Evolutionary conservation across 2,113 vertebrate species (phyloP).

Genomic region (Urocolius indicus): DNA sequence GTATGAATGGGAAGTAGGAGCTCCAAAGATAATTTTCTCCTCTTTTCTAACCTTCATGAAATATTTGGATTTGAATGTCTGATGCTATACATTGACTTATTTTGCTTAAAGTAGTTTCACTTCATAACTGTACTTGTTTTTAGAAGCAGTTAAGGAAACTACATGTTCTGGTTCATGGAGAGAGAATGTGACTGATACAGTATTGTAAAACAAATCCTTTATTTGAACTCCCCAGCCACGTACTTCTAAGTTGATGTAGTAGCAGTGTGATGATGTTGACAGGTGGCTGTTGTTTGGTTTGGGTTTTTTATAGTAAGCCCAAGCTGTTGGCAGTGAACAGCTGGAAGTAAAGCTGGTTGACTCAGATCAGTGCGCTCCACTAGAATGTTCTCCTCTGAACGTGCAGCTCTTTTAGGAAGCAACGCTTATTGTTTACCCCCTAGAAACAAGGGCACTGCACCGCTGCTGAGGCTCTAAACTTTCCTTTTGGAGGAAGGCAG

Average conservation of each 20-base stretch:
- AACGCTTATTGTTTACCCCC: rapidly evolving
- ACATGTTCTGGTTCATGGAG: not conserved
- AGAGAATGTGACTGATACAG: rapidly evolving
- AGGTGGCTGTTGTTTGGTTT: not conserved
- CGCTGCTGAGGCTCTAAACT: not conserved
- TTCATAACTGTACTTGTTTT: not conserved
- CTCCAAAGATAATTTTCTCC: not conserved
- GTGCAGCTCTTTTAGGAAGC: rapidly evolving
- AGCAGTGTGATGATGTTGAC: not conserved
- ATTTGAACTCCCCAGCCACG: not conserved
- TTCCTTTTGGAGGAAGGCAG: not conserved
- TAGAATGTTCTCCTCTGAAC: not conserved
- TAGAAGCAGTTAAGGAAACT: not conserved
- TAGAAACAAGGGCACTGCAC: rapidly evolving
- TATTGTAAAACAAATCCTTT: not conserved
- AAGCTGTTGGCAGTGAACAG: not conserved
- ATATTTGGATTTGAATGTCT: not conserved
- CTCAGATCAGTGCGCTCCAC: not conserved
- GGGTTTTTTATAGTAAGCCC: not conserved
- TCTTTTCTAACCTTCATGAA: not conserved
- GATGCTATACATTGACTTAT: not conserved
- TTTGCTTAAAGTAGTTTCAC: not conserved
- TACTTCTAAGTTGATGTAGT: not conserved
- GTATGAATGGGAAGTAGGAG: not conserved
- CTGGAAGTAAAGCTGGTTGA: not conserved